Percentiles rank a stretch among this genome's conserved stretches.
These are phyloP conservation scores for Nomada fucata DNA, from an alignment of 2,888 invertebrate species.

Conservation along the genomic window DNA sequence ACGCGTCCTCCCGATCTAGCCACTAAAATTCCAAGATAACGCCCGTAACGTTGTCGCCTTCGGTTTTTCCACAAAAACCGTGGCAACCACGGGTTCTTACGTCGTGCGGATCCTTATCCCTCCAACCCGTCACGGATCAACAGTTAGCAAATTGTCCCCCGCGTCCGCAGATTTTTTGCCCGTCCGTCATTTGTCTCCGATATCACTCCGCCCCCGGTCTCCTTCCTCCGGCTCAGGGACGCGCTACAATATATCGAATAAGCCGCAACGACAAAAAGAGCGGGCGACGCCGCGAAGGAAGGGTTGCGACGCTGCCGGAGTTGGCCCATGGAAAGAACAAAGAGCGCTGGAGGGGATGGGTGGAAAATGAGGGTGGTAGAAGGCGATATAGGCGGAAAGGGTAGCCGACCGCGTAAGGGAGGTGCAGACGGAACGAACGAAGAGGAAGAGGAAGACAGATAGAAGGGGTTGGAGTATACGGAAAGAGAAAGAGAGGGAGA, in stretches of 20 bases:
- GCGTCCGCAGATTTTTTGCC: conserved; percentile 80
- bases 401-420: conserved; percentile 64
- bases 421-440: conserved; percentile 49
- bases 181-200: conserved; percentile 84
- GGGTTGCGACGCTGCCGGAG: conserved; percentile 71
- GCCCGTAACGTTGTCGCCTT: too few species aligned
- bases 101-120: conserved; percentile 30
- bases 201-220: conserved; percentile 77
- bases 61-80: not conserved
- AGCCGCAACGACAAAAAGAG: conserved; percentile 83
- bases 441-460: conserved; percentile 51
- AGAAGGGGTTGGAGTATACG: conserved; percentile 49
- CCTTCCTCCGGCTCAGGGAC: conserved; percentile 48
- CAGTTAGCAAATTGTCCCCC: conserved; percentile 69
- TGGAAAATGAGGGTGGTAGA: conserved; percentile 35
- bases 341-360: conserved; percentile 58
- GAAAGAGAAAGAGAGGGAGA: conserved; percentile 68
- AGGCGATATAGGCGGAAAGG: conserved; percentile 65
- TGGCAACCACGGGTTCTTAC: not conserved
- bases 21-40: too few species aligned
- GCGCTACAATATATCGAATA: conserved; percentile 82
- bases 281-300: conserved; percentile 75
- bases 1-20: too few species aligned
- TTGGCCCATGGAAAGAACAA: conserved; percentile 62
- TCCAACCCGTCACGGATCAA: conserved; percentile 52